These are phyloP conservation scores for Onchidella celtica DNA, from an alignment of 2,888 invertebrate genomes.

Conservation along the genomic window DNA sequence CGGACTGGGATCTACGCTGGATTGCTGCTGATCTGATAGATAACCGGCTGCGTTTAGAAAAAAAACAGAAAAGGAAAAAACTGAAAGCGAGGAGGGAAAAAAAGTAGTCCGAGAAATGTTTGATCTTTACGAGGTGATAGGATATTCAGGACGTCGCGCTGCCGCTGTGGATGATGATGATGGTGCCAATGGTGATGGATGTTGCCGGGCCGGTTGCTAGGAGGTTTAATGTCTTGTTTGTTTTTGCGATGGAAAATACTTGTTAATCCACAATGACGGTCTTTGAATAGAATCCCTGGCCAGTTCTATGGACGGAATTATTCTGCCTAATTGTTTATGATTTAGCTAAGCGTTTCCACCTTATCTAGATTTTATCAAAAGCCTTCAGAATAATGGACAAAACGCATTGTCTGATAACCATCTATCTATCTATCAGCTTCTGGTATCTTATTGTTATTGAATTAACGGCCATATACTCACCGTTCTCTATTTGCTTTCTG, in stretches of 20 bases:
- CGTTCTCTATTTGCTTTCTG: too few relatives aligned
- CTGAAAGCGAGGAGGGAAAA: background rate
- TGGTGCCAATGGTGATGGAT: background rate
- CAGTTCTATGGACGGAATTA: background rate
- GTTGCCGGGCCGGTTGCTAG: constrained; percentile 31
- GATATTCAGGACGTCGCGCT: background rate
- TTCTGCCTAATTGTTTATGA: constrained; percentile 34
- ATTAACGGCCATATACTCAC: background rate
- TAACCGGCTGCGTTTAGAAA: constrained; percentile 11
- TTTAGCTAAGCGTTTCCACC: constrained; percentile 15
- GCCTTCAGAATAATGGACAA: background rate
- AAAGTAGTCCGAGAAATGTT: background rate
- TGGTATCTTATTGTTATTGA: background rate
- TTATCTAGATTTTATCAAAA: background rate
- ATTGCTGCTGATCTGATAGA: constrained; percentile 21
- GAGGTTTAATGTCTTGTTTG: constrained; percentile 2
- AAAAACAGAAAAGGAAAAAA: constrained; percentile 1
- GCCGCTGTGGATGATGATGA: background rate
- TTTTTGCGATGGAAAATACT: constrained; percentile 31
- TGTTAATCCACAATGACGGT: constrained; percentile 13
- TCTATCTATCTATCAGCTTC: constrained; percentile 8
- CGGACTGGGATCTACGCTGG: constrained; percentile 37
- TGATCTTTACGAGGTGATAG: constrained; percentile 8
- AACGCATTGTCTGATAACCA: background rate
- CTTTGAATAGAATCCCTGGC: background rate